These are phyloP conservation scores for Euleptes europaea DNA, from an alignment of 2,113 vertebrate species.

Conservation along the genomic window DNA sequence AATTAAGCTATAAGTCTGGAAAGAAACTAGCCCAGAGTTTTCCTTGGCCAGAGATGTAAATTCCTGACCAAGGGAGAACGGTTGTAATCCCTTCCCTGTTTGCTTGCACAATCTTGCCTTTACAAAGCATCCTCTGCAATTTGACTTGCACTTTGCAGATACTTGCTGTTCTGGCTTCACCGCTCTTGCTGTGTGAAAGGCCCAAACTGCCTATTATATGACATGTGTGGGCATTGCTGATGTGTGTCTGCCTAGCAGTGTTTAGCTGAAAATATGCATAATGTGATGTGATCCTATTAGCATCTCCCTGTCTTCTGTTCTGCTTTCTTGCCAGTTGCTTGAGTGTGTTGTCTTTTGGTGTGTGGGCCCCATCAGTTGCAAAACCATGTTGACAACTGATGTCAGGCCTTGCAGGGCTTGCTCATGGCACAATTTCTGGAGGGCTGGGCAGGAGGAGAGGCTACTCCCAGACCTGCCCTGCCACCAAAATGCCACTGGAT, in stretches of 20 bases:
- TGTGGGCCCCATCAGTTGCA: not conserved
- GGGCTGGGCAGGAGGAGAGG: too few species aligned
- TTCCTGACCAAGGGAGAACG: not conserved
- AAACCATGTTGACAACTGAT: not conserved
- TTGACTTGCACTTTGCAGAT: fast-evolving
- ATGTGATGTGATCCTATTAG: not conserved
- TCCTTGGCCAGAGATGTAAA: conserved; percentile 7
- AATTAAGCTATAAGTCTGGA: not conserved
- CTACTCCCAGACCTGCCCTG: too few species aligned
- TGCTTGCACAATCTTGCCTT: not conserved
- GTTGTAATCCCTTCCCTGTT: not conserved
- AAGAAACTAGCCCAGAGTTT: not conserved
- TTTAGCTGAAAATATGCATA: not conserved
- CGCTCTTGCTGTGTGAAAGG: not conserved
- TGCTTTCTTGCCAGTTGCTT: not conserved
- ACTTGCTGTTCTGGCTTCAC: not conserved
- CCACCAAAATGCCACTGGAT: too few species aligned
- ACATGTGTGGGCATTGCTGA: not conserved
- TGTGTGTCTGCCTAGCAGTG: not conserved
- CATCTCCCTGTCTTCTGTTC: not conserved
- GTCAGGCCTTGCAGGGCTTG: too few species aligned
- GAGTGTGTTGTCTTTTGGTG: not conserved
- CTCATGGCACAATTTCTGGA: too few species aligned
- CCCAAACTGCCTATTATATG: not conserved
- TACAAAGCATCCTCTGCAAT: not conserved